Percentiles rank a stretch among this genome's conserved stretches.
These are phyloP conservation scores for fruit fly (Drosophila melanogaster) DNA, from an alignment of 1,140 invertebrate genomes.

Conservation along the genomic window Release_6_plus_ISO1_MT NT_033777.3:25822001-25822500, in stretches of 20 bases:
- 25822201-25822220: constrained; percentile 43
- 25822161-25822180: not conserved
- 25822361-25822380: constrained; percentile 17
- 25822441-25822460: constrained; percentile 44
- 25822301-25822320: constrained; percentile 39
- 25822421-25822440: constrained; percentile 58
- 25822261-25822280: not conserved
- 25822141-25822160: constrained; percentile 49
- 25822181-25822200: constrained; percentile 36
- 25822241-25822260: constrained; percentile 18
- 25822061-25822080: constrained; percentile 44
- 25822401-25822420: constrained; percentile 60
- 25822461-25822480: constrained; percentile 12
- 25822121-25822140: constrained; percentile 74
- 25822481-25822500: constrained; percentile 62
- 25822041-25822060: constrained; percentile 23
- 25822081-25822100: constrained; percentile 72
- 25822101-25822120: constrained; percentile 70
- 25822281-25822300: constrained; percentile 35
- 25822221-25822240: constrained; percentile 53
- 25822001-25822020: constrained; percentile 17
- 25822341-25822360: constrained; percentile 21
- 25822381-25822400: constrained; percentile 25
- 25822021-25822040: constrained; percentile 22
- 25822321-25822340: constrained; percentile 41